Evolutionary conservation across 2,888 invertebrate genomes (phyloP), one percentile per base, ranked within the genome.

Genomic region (Amphipyra berbera): DNA sequence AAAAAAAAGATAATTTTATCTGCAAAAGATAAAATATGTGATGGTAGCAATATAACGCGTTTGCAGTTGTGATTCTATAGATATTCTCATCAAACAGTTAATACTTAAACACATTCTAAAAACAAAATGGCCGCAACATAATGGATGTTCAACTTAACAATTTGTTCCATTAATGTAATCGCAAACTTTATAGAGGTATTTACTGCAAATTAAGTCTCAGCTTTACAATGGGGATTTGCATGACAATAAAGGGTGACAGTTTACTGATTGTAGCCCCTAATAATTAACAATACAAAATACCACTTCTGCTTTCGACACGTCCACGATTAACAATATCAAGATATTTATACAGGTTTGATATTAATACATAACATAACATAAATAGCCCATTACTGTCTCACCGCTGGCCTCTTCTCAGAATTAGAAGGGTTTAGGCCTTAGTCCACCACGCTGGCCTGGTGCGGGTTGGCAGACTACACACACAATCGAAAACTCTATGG

Each of bases 181-280:
- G 69, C 76, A 59, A 83, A 83, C 79, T 84, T 84, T 81, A 84
- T 82, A 76, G 79, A 80, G 79, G 82, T 81, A 82, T 88, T 88
- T 85, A 85, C 85, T 86, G 85, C 84, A 86, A 88, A 89, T 88
- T 88, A 87, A 86, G 84, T 83, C 74, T 41, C 72, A 75, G 79
- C 74, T 82, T 80, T 78, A 88, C 85, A 87, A 85, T 81, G 74
- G 81, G 77, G 84, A 89, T 89, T 89, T 88, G 83, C 88, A 88
- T 88, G 79, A 87, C 83, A 87, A 87, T 85, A 79, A 82, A 76
- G 77, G 78, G 73, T 79, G 85, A 79, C 84, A 83, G 79, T 82
- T 82, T 79, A 82, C 82, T 82, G 87, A 89, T 86, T 88, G 86
- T 82, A 78, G 68, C 64, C 76, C 79, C 76, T 81, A 82, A 82